phyloP scores from a whole-genome alignment of 2,888 invertebrate species.

The Congeria kusceri region DNA sequence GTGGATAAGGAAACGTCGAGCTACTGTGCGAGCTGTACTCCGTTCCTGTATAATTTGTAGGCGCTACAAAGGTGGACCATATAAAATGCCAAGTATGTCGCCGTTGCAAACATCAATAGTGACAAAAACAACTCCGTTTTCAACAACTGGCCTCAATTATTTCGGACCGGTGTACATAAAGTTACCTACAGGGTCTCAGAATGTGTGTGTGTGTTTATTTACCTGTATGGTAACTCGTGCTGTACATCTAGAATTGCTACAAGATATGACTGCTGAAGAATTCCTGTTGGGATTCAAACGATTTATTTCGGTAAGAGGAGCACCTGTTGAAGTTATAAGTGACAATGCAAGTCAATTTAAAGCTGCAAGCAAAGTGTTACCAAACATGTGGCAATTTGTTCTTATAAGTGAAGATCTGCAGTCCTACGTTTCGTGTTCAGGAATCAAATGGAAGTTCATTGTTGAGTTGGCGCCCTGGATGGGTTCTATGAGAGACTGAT shows the following conservation, averaged over 20 bases:
- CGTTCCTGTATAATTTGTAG: constrained; percentile 1
- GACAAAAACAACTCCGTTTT: background rate
- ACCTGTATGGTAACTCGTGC: constrained; percentile 25
- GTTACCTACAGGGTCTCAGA: background rate
- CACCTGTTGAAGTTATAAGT: constrained; percentile 17
- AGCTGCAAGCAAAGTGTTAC: constrained; percentile 5
- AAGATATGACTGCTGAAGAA: constrained; percentile 27
- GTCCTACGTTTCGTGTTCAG: constrained; percentile 6
- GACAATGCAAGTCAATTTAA: constrained; percentile 39
- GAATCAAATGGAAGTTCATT: constrained; percentile 35
- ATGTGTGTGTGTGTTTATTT: too few species aligned
- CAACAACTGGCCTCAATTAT: constrained; percentile 8
- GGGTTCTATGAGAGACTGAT: constrained; percentile 48
- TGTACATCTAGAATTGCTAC: constrained; percentile 23
- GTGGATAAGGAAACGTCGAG: constrained; percentile 25
- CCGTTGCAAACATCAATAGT: constrained; percentile 3
- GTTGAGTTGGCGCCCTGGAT: constrained; percentile 48
- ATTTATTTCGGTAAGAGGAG: constrained; percentile 25
- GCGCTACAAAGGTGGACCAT: too few species aligned
- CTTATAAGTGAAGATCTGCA: constrained; percentile 1
- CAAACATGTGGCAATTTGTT: constrained; percentile 1
- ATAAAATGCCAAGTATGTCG: too few species aligned
- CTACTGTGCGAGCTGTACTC: background rate
- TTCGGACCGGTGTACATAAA: constrained; percentile 11
- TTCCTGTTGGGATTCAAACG: constrained; percentile 23